These are phyloP conservation scores for Chorisops tibialis DNA, from an alignment of 2,888 invertebrate species.

Conservation along the genomic window DNA sequence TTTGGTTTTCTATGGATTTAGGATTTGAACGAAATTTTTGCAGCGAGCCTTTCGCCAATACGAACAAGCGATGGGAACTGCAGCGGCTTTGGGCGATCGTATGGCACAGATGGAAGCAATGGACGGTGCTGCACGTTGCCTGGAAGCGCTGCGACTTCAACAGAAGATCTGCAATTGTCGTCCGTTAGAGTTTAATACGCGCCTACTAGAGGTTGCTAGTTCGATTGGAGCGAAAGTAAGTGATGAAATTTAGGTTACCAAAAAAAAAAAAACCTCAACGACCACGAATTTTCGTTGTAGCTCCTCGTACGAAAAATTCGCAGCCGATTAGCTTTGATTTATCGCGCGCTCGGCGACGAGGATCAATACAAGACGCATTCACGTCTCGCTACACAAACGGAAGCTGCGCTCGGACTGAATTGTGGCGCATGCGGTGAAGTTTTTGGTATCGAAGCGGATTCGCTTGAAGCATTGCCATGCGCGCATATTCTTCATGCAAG, in stretches of 20 bases:
- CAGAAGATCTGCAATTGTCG: conserved; percentile 85
- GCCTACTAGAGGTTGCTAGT: conserved; percentile 77
- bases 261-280: background rate
- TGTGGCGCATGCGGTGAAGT: conserved; percentile 81
- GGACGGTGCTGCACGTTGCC: conserved; percentile 80
- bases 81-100: conserved; percentile 73
- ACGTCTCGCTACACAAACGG: conserved; percentile 61
- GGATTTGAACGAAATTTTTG: conserved; percentile 28
- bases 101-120: conserved; percentile 87
- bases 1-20: background rate
- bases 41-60: conserved; percentile 66
- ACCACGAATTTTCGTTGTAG: conserved; percentile 48
- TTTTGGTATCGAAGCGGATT: conserved; percentile 68
- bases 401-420: conserved; percentile 67
- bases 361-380: conserved; percentile 74
- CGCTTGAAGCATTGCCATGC: conserved; percentile 78
- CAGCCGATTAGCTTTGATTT: conserved; percentile 73
- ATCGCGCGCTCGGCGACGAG: conserved; percentile 76
- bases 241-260: background rate
- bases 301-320: conserved; percentile 76
- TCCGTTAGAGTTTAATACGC: conserved; percentile 80
- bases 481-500: conserved; percentile 83
- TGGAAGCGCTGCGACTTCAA: conserved; percentile 68
- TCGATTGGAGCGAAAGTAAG: conserved; percentile 81
- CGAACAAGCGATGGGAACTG: conserved; percentile 83